Conservation (phyloP, 2,113 vertebrate species). For the Callopanchax toddi region DNA sequence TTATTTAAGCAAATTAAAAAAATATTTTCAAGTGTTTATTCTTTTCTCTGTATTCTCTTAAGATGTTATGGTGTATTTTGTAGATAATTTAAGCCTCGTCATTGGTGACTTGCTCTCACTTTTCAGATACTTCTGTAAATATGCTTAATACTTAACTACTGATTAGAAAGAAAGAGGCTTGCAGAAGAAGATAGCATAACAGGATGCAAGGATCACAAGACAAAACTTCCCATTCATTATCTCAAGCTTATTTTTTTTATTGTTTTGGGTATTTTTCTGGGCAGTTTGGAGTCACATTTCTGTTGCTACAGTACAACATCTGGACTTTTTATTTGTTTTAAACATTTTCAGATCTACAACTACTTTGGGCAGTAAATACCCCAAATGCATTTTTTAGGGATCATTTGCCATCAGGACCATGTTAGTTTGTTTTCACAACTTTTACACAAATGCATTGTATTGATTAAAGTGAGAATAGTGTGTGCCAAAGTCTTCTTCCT, state of each 20-base stretch:
- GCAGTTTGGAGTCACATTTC: conserved; percentile 7
- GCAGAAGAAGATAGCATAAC: neutral
- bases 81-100: neutral
- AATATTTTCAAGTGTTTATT: neutral
- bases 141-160: neutral
- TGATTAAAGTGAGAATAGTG: neutral
- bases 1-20: neutral
- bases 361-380: neutral
- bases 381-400: neutral
- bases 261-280: neutral
- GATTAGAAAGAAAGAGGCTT: conserved; percentile 12
- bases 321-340: neutral
- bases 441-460: neutral
- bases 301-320: neutral
- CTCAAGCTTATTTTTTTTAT: neutral
- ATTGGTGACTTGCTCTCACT: neutral
- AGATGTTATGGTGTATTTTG: neutral
- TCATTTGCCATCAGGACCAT: neutral
- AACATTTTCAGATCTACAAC: neutral
- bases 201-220: neutral
- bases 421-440: neutral
- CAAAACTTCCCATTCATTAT: neutral
- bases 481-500: neutral
- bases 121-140: neutral
- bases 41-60: neutral